phyloP scores from a whole-genome alignment of 2,797 vertebrate species.

The Leucoraja ocellata region DNA sequence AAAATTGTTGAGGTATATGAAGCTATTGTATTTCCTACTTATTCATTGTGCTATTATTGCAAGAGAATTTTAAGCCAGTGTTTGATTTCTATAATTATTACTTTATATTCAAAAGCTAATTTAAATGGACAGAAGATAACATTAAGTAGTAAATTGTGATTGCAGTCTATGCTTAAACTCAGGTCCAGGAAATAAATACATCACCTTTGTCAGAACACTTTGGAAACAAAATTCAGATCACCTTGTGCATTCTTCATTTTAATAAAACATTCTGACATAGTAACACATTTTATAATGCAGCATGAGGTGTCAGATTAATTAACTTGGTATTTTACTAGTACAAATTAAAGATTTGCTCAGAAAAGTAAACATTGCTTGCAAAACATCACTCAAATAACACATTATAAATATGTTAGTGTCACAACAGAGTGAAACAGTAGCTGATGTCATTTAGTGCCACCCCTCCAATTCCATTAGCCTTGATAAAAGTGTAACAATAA shows the following conservation, averaged over 20 bases:
- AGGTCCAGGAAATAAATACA: background rate
- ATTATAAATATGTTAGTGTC: background rate
- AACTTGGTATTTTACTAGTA: background rate
- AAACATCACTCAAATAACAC: background rate
- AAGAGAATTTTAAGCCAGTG: too few species aligned
- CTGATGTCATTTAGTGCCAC: too few species aligned
- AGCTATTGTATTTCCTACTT: too few species aligned
- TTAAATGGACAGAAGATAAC: background rate
- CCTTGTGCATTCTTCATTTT: background rate
- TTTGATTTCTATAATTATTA: too few species aligned
- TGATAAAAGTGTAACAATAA: background rate
- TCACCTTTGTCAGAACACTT: background rate
- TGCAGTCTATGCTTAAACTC: background rate
- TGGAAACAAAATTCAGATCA: background rate
- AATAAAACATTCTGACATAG: background rate
- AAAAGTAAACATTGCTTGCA: too few species aligned
- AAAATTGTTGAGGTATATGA: too few species aligned
- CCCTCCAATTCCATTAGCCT: background rate
- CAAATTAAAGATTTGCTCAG: background rate
- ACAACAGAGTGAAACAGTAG: background rate
- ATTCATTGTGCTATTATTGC: too few species aligned
- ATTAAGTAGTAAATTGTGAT: too few species aligned
- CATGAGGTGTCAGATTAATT: background rate
- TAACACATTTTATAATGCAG: background rate
- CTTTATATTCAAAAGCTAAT: too few species aligned